Conservation (phyloP, 2,113 vertebrate genomes). For the Peromyscus californicus region DNA sequence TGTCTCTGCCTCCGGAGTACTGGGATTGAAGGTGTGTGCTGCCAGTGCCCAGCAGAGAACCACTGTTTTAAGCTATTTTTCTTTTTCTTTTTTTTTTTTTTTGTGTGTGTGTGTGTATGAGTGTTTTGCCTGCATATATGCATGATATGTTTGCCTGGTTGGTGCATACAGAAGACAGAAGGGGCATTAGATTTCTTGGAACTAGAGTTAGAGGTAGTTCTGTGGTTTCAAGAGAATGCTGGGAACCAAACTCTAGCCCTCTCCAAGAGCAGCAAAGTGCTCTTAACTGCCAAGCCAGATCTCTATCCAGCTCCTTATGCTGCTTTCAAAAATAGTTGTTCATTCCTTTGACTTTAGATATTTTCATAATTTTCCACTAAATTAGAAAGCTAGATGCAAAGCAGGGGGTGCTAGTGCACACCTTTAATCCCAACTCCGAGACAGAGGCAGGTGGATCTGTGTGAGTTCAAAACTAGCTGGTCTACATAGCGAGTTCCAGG, state of each 20-base stretch:
- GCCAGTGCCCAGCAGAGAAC: no score
- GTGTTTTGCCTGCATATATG: not conserved
- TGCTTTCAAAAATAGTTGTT: conserved; percentile 37
- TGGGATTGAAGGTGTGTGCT: no score
- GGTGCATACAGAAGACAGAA: not conserved
- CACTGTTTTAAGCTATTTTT: not conserved
- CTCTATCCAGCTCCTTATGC: not conserved
- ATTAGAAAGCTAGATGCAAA: conserved; percentile 4
- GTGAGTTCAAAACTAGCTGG: not conserved
- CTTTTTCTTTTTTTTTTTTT: not conserved
- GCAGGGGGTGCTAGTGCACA: not conserved
- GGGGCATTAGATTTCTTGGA: not conserved
- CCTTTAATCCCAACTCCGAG: not conserved
- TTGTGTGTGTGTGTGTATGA: not conserved
- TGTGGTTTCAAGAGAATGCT: not conserved
- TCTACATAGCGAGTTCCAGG: not conserved
- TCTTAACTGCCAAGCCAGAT: not conserved
- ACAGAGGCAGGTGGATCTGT: not conserved
- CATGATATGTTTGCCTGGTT: not conserved
- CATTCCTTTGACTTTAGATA: not conserved
- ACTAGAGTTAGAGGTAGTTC: not conserved
- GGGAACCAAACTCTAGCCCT: not conserved
- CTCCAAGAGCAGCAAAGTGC: not conserved
- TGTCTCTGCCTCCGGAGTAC: no score
- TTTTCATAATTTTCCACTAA: conserved; percentile 36